Percentiles rank a stretch among this genome's conserved stretches.
Conservation (phyloP, 2,797 vertebrate genomes). For the Neomorphus geoffroyi region DNA sequence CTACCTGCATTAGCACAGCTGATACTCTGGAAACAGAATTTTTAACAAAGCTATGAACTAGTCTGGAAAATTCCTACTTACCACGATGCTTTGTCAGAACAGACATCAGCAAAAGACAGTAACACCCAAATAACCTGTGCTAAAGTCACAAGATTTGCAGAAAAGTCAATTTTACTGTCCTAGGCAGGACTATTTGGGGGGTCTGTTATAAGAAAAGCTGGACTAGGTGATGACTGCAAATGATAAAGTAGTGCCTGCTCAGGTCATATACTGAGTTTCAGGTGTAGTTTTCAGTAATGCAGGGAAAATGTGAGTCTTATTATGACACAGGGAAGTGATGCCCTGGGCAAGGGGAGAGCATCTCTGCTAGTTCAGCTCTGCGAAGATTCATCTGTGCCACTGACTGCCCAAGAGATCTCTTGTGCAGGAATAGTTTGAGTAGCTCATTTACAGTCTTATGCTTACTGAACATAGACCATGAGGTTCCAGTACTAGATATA, state of each 20-base stretch:
- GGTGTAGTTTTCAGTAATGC: not conserved
- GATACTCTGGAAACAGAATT: not conserved
- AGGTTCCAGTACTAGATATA: not conserved
- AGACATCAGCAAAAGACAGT: not conserved
- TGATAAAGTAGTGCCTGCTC: not conserved
- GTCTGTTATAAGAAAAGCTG: not conserved
- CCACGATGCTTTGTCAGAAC: not conserved
- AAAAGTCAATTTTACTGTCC: not conserved
- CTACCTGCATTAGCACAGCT: not conserved
- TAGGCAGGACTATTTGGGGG: not conserved
- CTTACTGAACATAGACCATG: not conserved
- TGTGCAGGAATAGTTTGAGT: not conserved
- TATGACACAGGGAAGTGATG: not conserved
- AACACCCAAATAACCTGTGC: not conserved
- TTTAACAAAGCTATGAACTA: not conserved
- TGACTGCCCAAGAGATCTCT: not conserved
- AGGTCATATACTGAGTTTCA: not conserved
- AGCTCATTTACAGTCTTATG: not conserved
- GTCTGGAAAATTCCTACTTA: not conserved
- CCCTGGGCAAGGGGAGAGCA: not conserved
- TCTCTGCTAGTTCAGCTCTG: not conserved
- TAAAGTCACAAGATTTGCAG: not conserved
- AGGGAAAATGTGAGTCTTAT: not conserved
- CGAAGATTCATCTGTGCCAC: not conserved
- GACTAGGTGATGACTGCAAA: not conserved